A percentile compares a stretch with the other conserved stretches of the same genome.
Conservation (phyloP, 2,113 vertebrate genomes). For the Eublepharis macularius region DNA sequence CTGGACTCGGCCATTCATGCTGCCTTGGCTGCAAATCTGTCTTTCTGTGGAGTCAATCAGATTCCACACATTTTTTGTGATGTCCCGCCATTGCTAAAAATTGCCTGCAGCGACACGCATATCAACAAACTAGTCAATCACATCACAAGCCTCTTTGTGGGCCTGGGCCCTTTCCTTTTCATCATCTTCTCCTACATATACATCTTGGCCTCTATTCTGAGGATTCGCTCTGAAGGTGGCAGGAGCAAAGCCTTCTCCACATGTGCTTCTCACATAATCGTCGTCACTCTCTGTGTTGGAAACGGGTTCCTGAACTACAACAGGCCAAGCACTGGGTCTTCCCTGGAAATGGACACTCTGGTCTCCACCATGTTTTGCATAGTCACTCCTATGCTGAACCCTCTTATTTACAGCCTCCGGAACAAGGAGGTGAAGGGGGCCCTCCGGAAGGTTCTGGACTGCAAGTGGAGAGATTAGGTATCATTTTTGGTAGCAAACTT, state of each 20-base stretch:
- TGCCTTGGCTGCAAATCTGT: not conserved
- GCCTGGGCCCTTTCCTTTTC: not conserved
- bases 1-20: not conserved
- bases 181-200: not conserved
- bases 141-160: not conserved
- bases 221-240: not conserved
- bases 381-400: not conserved
- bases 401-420: constrained; percentile 14
- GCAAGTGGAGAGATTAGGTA: not conserved
- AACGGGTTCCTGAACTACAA: not conserved
- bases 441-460: not conserved
- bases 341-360: not conserved
- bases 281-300: not conserved
- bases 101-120: constrained; percentile 7
- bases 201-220: not conserved
- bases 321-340: not conserved
- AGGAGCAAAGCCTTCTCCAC: constrained; percentile 14
- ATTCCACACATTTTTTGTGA: constrained; percentile 22
- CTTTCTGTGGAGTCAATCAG: not conserved
- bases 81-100: not conserved
- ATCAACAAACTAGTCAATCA: not conserved
- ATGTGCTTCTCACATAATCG: not conserved
- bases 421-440: constrained; percentile 6
- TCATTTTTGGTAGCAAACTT: not conserved
- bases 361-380: not conserved